Conservation (phyloP, 2,797 vertebrate genomes). For the Paratrypauchen microcephalus region DNA sequence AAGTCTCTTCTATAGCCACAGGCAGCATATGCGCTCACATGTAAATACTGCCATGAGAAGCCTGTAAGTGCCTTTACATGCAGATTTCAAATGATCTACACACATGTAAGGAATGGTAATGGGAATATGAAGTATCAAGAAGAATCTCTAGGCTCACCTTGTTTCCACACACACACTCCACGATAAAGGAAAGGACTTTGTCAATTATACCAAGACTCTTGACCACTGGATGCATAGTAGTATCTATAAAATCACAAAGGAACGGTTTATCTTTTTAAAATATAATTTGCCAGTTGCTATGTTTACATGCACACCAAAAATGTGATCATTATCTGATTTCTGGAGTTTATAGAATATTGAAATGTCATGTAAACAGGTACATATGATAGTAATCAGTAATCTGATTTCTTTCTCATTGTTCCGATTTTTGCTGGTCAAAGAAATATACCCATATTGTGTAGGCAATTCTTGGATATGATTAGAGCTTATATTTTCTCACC, state of each 20-base stretch:
- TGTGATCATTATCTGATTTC: too few relatives aligned
- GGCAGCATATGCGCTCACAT: slow-evolving; percentile 34
- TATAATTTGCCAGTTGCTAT: too few relatives aligned
- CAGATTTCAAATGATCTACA: not conserved
- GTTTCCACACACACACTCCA: slow-evolving; percentile 77
- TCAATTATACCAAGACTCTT: slow-evolving; percentile 84
- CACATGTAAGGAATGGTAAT: slow-evolving; percentile 3
- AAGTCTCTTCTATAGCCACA: slow-evolving; percentile 37
- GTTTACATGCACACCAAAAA: too few relatives aligned
- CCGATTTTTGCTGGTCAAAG: too few relatives aligned
- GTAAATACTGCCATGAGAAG: slow-evolving; percentile 26
- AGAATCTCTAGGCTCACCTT: slow-evolving; percentile 77
- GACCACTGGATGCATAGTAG: slow-evolving; percentile 84
- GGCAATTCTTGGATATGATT: not conserved
- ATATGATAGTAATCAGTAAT: too few relatives aligned
- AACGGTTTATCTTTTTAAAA: slow-evolving; percentile 25
- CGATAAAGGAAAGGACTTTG: slow-evolving; percentile 81
- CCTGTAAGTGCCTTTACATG: slow-evolving; percentile 7
- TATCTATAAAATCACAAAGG: slow-evolving; percentile 74
- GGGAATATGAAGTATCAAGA: not conserved
- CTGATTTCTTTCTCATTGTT: too few relatives aligned
- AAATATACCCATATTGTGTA: not conserved
- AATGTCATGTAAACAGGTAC: too few relatives aligned
- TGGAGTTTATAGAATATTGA: too few relatives aligned
- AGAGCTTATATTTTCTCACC: slow-evolving; percentile 70